Evolutionary conservation across 64 coral and sea anemone species (phyloP), one percentile per base, ranked within the genome.

Genomic region (Actinia equina): DNA sequence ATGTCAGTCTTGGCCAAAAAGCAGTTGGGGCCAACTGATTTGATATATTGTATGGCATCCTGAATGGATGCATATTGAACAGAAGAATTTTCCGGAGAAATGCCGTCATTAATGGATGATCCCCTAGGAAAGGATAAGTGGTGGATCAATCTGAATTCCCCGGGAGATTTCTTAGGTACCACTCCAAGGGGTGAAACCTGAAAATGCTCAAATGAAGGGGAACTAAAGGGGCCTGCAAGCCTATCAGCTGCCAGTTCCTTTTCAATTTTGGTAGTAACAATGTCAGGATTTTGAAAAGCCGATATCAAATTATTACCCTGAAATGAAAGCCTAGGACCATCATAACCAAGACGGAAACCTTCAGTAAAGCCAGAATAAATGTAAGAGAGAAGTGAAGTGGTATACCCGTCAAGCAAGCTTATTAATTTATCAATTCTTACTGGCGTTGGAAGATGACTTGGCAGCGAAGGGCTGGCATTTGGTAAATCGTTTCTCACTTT

Each of bases 171-270:
- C 12, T 88, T 83, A 19, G 79, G 88, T 2, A 89, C 79, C 6
- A 89, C 37, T 0, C 79, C 79, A 6, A 89, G 27, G 2, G 88
- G 88, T 14, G 60, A 82, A 49, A 89, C 60, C 10, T 23, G 52
- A 79, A 83, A 70, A 26, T 79, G 88, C 17, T 77, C 77, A 56
- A 89, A n/a, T 69, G 88, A 79, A 82, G 79, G 88, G 10, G 78
- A 83, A 7, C n/a, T 55, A 71, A 89, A 89, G 25, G 88, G 88
- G 2, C 79, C 79, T 37, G 60, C 88, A 23, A 89, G 17, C 42
- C 79, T 17, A 17, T 49, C 23, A 17, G 77, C 77, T 14, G 52
- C 7, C 7, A 82, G 44, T 45, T 89, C 87, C 82, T 89, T 79
- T 65, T 44, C 0, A n/a, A 89, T 20, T 45, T 89, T 89, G 30